Base-by-base conservation (phyloP, 2,888 invertebrate species). In the Pollenia labialis region DNA sequence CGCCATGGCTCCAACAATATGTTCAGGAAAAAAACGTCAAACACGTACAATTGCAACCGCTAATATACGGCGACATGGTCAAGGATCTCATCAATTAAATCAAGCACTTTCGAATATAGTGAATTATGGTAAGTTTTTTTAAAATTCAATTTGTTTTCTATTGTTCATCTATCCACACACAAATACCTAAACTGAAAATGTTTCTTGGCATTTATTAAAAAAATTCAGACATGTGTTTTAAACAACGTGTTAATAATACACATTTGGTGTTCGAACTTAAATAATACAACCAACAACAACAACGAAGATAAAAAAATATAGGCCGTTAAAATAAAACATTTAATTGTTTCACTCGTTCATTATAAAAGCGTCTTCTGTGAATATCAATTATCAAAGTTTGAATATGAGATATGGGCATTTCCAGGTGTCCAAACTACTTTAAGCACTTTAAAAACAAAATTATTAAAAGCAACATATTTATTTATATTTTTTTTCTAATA, bases 1-100 rank as follows among this genome's bases (percentile, higher is more conserved):
- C 16, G 14, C 4, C 16, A 93, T 93, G 93, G 91, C 93, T 87
- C 93, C 93, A 80, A 93, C 93, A 87, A 92, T 93, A 88, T 93
- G 93, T 84, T 91, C 91, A 32, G 92, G 92, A 72, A 92, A 93
- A 83, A 92, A 92, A 82, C 89, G 82, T 23, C 88, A 91, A 85
- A 89, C 91, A 68, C 90, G 90, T 50, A 86, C 88, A 3, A 88
- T 88, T 14, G 85, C 88, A 42, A 88, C 50, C 12, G 16, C 72
- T 86, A 77, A 79, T 69, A 82, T 85, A 32, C 46, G 85, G 3
- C 85, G 82, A 12, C 60, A 79, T 62, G 68, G 66, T 48, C 77
- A 79, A 62, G 76, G 82, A 54, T 32, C 79, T 12, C 79, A 81
- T 68, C 81, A 82, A 32, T 48, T 85, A 52, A 83, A 79, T 68